Evolutionary conservation across 2,888 invertebrate genomes (phyloP).

Genomic region (Athetis lepigone): DNA sequence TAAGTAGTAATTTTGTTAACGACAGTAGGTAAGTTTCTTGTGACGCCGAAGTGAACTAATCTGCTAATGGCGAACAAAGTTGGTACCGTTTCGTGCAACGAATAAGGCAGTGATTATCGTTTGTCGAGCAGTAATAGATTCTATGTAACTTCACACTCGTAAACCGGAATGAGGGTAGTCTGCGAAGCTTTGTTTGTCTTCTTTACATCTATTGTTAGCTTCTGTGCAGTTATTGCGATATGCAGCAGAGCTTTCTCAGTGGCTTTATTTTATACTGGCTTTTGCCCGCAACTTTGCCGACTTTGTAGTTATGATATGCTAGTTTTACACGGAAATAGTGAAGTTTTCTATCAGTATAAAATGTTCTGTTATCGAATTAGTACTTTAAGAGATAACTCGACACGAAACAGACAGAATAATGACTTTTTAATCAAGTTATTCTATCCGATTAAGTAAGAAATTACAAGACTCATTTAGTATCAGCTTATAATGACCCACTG

Average conservation of each 20-base stretch:
- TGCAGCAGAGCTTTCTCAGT: background rate
- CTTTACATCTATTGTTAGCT: conserved; percentile 34
- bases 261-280: no score
- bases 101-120: conserved; percentile 71
- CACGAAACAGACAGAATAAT: no score
- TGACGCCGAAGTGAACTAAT: conserved; percentile 78
- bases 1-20: conserved; percentile 57
- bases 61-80: conserved; percentile 81
- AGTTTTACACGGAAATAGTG: no score
- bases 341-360: no score
- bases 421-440: no score
- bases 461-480: no score
- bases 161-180: conserved; percentile 44
- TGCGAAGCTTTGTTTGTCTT: conserved; percentile 22
- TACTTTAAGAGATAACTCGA: no score
- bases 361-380: no score
- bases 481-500: no score
- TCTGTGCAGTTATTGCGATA: conserved; percentile 29
- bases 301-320: no score
- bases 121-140: conserved; percentile 54
- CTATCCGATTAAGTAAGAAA: no score
- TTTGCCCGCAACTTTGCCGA: no score
- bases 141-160: conserved; percentile 53
- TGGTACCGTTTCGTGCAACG: conserved; percentile 65
- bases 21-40: conserved; percentile 74